Evolutionary conservation across 1,140 invertebrate species (phyloP).

Genomic region (Chymomyza costata): DNA sequence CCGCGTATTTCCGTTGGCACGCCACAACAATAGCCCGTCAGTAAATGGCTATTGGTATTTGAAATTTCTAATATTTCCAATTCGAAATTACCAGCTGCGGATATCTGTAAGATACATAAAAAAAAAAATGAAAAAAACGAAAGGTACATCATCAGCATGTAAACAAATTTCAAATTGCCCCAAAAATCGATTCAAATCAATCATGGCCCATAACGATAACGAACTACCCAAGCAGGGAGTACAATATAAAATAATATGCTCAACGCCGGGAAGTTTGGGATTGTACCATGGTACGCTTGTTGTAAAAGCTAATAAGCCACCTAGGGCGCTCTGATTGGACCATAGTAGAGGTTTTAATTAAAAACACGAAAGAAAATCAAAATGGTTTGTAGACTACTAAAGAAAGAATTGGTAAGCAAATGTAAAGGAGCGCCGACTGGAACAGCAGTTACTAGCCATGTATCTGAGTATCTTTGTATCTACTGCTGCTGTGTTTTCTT

Average conservation of each 20-base stretch:
- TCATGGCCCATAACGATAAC: constrained; percentile 59
- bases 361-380: constrained; percentile 46
- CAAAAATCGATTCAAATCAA: constrained; percentile 55
- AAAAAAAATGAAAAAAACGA: constrained; percentile 32
- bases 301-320: constrained; percentile 73
- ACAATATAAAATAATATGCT: constrained; percentile 60
- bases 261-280: constrained; percentile 36
- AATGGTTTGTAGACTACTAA: constrained; percentile 13
- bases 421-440: constrained; percentile 27
- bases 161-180: constrained; percentile 38
- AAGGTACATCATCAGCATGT: constrained; percentile 41
- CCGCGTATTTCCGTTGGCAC: constrained; percentile 77
- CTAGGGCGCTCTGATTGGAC: constrained; percentile 72
- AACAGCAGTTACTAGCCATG: constrained; percentile 5
- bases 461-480: too few species aligned
- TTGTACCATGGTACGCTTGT: constrained; percentile 25
- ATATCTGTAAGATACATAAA: constrained; percentile 57
- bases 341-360: constrained; percentile 68
- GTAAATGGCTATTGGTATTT: constrained; percentile 88
- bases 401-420: constrained; percentile 34
- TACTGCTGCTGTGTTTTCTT: not conserved
- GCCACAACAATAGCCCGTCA: constrained; percentile 89
- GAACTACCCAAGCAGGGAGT: constrained; percentile 28
- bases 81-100: constrained; percentile 88
- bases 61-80: constrained; percentile 92